Conservation (phyloP, 2,888 invertebrate genomes). For the Lysandra bellargus region DNA sequence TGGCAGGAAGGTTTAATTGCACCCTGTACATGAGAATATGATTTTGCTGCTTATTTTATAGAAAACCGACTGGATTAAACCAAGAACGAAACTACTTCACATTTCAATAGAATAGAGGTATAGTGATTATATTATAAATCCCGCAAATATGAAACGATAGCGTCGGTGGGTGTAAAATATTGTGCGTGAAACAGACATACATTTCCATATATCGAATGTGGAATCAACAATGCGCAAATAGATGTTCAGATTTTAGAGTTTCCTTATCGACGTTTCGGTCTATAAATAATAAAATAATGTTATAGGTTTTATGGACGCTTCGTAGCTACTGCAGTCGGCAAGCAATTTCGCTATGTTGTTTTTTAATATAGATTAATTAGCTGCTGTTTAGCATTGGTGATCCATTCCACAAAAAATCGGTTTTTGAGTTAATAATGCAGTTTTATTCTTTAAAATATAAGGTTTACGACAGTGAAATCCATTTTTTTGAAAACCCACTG, state of each 20-base stretch:
- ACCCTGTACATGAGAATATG: neutral
- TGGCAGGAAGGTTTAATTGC: too few species aligned
- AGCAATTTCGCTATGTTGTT: too few species aligned
- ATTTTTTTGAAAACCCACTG: too few species aligned
- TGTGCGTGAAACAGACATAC: constrained; percentile 20
- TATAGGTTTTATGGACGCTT: neutral
- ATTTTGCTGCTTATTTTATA: neutral
- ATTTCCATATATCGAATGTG: constrained; percentile 31
- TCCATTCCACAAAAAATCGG: too few species aligned
- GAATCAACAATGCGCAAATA: constrained; percentile 23
- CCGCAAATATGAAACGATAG: constrained; percentile 32
- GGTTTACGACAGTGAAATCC: too few species aligned
- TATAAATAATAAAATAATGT: neutral
- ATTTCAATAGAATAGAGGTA: neutral
- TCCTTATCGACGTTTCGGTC: neutral
- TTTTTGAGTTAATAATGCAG: too few species aligned
- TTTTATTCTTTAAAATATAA: too few species aligned
- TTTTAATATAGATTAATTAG: too few species aligned
- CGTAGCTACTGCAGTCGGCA: neutral
- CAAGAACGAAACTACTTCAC: neutral
- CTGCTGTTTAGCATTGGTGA: too few species aligned
- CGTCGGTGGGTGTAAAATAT: constrained; percentile 31
- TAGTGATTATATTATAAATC: constrained; percentile 33
- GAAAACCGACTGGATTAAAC: neutral
- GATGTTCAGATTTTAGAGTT: neutral